Percentiles rank a stretch among this genome's conserved stretches.
Evolutionary conservation across 2,888 invertebrate species (phyloP).

Genomic region (Xestobium rufovillosum): DNA sequence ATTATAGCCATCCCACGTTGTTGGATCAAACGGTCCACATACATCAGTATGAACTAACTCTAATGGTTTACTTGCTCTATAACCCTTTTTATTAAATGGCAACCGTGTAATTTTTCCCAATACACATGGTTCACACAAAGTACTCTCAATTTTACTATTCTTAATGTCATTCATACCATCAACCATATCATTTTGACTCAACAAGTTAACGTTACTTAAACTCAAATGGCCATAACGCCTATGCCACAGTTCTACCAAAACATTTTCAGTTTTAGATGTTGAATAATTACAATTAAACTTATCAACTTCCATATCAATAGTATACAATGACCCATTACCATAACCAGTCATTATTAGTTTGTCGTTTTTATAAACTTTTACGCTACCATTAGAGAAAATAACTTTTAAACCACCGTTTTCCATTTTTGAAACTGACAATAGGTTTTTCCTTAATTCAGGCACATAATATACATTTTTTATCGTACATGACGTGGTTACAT

Average conservation of each 20-base stretch:
- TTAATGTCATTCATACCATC: conserved; percentile 7
- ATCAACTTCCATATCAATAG: conserved; percentile 7
- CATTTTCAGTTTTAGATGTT: too few species aligned
- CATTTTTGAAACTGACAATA: conserved; percentile 6
- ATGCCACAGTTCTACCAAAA: conserved; percentile 14
- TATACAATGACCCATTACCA: conserved; percentile 5
- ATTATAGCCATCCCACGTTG: conserved; percentile 9
- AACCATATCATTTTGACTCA: conserved; percentile 6
- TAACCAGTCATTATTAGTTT: conserved; percentile 2
- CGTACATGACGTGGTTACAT: too few species aligned
- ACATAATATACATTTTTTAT: too few species aligned
- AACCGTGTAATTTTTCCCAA: conserved; percentile 10
- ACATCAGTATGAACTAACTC: conserved; percentile 13
- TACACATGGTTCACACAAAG: conserved; percentile 12
- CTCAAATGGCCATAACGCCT: conserved; percentile 13
- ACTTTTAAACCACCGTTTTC: conserved; percentile 5
- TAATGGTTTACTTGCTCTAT: conserved; percentile 14
- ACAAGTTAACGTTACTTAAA: conserved; percentile 7
- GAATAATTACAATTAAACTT: too few species aligned
- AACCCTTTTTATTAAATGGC: conserved; percentile 11
- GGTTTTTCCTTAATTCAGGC: conserved; percentile 3
- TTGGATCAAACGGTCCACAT: conserved; percentile 11
- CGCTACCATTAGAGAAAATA: conserved; percentile 5
- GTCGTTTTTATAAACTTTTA: conserved; percentile 3
- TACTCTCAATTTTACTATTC: conserved; percentile 7